Conservation (phyloP, 1,140 invertebrate species). For the Papilio machaon region DNA sequence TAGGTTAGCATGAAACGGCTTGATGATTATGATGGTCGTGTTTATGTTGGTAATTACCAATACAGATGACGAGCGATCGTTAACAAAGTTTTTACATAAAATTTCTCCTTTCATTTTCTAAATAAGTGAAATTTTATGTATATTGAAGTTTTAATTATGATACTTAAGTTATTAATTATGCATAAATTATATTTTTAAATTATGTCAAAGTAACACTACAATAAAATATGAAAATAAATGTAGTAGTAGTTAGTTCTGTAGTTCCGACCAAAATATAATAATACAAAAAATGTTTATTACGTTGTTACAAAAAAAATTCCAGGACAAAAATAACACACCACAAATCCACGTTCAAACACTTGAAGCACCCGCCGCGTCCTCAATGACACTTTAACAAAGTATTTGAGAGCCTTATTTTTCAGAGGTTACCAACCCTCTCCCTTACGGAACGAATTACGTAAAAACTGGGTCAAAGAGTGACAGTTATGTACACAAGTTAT, state of each 20-base stretch:
- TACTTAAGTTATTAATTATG: neutral
- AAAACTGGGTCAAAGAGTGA: slow-evolving; percentile 58
- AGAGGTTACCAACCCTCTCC: slow-evolving; percentile 44
- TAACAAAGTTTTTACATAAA: slow-evolving; percentile 5
- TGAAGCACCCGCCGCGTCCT: slow-evolving; percentile 17
- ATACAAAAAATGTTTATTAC: neutral
- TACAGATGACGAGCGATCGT: neutral
- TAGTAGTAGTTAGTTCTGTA: too few species aligned
- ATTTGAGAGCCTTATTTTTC: slow-evolving; percentile 48
- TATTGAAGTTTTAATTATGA: neutral
- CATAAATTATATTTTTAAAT: too few species aligned
- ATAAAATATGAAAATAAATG: too few species aligned
- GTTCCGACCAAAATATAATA: neutral
- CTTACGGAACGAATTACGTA: slow-evolving; percentile 54
- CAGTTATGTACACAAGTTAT: slow-evolving; percentile 23
- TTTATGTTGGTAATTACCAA: too few species aligned
- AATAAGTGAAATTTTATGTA: neutral
- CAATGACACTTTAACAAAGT: slow-evolving; percentile 47
- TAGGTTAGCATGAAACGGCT: neutral
- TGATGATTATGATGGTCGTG: neutral
- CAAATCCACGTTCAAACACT: slow-evolving; percentile 35
- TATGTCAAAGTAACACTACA: too few species aligned
- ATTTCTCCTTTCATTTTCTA: neutral
- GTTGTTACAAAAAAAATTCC: neutral
- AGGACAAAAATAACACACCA: slow-evolving; percentile 30